phyloP scores from a whole-genome alignment of 2,113 vertebrate genomes.

The Oreocharis arfaki region DNA sequence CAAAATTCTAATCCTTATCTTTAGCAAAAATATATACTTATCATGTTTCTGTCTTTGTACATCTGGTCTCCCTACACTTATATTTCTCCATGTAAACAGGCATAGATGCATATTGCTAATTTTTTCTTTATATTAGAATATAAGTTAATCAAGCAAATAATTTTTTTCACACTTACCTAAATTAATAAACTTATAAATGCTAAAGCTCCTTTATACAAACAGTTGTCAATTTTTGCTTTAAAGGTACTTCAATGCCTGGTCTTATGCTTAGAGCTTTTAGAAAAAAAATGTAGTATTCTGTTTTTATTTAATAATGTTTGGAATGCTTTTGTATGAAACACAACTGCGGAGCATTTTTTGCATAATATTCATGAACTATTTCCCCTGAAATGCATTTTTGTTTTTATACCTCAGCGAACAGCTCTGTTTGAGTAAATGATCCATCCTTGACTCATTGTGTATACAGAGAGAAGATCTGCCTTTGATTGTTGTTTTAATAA shows the following conservation, averaged over 20 bases:
- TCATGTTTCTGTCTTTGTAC: not conserved
- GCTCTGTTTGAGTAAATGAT: slow-evolving; percentile 70
- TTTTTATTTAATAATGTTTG: slow-evolving; percentile 10
- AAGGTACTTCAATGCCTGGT: not conserved
- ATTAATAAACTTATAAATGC: not conserved
- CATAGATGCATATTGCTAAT: not conserved
- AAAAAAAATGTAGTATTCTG: not conserved
- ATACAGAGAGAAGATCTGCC: slow-evolving; percentile 59
- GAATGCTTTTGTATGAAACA: slow-evolving; percentile 8
- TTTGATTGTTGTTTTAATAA: slow-evolving; percentile 73
- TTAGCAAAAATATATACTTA: not conserved
- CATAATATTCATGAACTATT: slow-evolving; percentile 48
- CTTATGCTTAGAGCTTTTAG: not conserved
- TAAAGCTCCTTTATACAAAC: not conserved
- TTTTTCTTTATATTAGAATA: not conserved
- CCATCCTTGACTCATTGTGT: slow-evolving; percentile 62
- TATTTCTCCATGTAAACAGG: not conserved
- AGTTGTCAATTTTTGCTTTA: not conserved
- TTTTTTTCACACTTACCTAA: not conserved
- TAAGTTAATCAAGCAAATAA: not conserved
- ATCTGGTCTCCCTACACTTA: not conserved
- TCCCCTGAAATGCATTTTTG: slow-evolving; percentile 57
- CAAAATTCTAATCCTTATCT: not conserved
- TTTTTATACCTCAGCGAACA: slow-evolving; percentile 63
- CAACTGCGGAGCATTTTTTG: not conserved